Conservation (phyloP, 2,113 vertebrate species). For the Procavia capensis region DNA sequence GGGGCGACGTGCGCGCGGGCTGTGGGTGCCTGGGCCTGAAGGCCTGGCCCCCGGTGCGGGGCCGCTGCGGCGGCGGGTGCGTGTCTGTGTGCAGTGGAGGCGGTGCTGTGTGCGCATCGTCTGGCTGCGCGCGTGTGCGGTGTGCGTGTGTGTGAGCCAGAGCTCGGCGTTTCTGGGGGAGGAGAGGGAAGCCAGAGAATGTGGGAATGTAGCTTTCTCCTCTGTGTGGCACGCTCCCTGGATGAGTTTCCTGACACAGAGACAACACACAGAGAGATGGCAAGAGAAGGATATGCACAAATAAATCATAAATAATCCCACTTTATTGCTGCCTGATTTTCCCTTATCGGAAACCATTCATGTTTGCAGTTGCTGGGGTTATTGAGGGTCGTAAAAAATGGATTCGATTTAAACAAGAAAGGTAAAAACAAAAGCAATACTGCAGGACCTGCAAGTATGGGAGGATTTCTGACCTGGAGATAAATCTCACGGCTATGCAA, state of each 20-base stretch:
- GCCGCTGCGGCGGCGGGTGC: slow-evolving; percentile 26
- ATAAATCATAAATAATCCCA: slow-evolving; percentile 83
- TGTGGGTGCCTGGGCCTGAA: neutral
- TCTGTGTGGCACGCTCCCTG: slow-evolving; percentile 58
- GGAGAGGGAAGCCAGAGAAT: slow-evolving; percentile 41
- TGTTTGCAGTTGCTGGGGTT: slow-evolving; percentile 81
- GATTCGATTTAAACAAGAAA: slow-evolving; percentile 80
- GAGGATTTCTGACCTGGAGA: neutral
- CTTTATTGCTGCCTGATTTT: slow-evolving; percentile 81
- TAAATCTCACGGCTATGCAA: slow-evolving; percentile 62
- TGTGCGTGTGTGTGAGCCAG: slow-evolving; percentile 38
- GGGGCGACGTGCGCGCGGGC: neutral
- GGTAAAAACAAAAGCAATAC: slow-evolving; percentile 70
- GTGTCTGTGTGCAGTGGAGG: neutral
- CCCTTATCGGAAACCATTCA: slow-evolving; percentile 83
- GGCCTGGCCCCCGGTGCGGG: slow-evolving; percentile 1
- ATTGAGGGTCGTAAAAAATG: slow-evolving; percentile 79
- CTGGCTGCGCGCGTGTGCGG: slow-evolving; percentile 67
- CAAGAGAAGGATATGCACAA: slow-evolving; percentile 64
- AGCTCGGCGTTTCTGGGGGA: slow-evolving; percentile 68
- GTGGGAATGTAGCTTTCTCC: slow-evolving; percentile 74
- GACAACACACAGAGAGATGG: slow-evolving; percentile 45
- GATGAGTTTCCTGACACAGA: slow-evolving; percentile 62
- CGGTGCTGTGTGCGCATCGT: slow-evolving; percentile 10
- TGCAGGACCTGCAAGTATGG: neutral